These are phyloP conservation scores for Meandrina meandrites DNA, from an alignment of 92 coral and sea anemone species.

Conservation along the genomic window DNA sequence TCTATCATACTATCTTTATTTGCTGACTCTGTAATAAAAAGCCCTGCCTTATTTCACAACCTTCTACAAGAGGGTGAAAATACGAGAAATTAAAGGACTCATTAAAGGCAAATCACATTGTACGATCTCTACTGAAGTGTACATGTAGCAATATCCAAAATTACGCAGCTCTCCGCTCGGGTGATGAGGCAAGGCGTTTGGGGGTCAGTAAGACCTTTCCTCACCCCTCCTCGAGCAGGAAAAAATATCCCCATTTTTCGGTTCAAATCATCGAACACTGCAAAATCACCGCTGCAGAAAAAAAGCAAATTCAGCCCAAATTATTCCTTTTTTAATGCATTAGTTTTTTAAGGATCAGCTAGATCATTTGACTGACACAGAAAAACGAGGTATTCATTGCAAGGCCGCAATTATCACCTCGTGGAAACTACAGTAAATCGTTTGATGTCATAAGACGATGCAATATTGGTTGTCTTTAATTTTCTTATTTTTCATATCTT, in stretches of 20 bases:
- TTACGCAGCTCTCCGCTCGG: neutral
- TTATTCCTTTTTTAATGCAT: too few species aligned
- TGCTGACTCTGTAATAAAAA: too few species aligned
- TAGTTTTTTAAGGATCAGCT: too few species aligned
- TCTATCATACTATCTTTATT: too few species aligned
- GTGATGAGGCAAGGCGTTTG: neutral
- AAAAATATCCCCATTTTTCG: neutral
- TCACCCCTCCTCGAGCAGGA: neutral
- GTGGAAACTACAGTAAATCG: neutral
- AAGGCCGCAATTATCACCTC: neutral
- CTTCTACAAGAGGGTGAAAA: too few species aligned
- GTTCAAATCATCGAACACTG: neutral
- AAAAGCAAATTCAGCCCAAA: too few species aligned
- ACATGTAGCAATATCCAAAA: neutral
- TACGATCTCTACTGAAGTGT: too few species aligned
- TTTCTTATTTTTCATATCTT: neutral
- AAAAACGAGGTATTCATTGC: neutral
- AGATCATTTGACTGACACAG: too few species aligned
- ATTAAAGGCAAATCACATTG: too few species aligned
- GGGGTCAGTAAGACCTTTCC: neutral
- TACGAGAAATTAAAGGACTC: too few species aligned
- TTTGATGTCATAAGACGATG: neutral
- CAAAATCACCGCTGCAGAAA: too few species aligned
- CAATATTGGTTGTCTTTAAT: neutral
- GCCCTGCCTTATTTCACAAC: too few species aligned